phyloP scores from a whole-genome alignment of 2,113 vertebrate species.

The Caretta caretta region DNA sequence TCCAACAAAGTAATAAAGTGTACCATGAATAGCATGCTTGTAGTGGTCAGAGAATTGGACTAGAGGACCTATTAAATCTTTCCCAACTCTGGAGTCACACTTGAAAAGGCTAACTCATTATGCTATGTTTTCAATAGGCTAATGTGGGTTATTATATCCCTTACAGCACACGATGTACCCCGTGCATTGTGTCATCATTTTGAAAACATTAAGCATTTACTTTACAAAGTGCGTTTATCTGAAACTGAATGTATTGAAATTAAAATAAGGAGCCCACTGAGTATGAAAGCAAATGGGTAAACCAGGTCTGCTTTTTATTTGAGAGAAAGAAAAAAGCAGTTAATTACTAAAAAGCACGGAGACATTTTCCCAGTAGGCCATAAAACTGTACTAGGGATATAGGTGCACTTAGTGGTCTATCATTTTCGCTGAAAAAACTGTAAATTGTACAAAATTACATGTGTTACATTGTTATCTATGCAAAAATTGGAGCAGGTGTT shows the following conservation, averaged over 20 bases:
- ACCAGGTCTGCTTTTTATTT: neutral
- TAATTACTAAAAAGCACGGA: neutral
- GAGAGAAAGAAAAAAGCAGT: neutral
- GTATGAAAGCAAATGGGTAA: neutral
- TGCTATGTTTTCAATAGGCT: neutral
- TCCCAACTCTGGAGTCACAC: neutral
- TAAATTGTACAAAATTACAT: neutral
- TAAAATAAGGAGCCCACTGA: neutral
- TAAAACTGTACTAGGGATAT: neutral
- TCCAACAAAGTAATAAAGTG: neutral
- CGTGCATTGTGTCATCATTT: neutral
- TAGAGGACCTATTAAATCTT: neutral
- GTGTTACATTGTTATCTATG: neutral
- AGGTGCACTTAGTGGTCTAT: neutral
- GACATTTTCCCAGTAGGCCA: neutral
- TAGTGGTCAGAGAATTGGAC: neutral
- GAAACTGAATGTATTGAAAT: neutral
- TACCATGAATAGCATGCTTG: neutral
- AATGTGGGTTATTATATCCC: neutral
- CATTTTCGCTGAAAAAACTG: neutral
- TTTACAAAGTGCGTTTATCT: constrained; percentile 11
- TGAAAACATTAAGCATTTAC: neutral
- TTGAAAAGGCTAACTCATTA: neutral
- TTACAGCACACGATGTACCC: neutral
- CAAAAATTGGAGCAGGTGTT: neutral